Conservation (phyloP, 2,888 invertebrate genomes). For the Limnephilus auricula region DNA sequence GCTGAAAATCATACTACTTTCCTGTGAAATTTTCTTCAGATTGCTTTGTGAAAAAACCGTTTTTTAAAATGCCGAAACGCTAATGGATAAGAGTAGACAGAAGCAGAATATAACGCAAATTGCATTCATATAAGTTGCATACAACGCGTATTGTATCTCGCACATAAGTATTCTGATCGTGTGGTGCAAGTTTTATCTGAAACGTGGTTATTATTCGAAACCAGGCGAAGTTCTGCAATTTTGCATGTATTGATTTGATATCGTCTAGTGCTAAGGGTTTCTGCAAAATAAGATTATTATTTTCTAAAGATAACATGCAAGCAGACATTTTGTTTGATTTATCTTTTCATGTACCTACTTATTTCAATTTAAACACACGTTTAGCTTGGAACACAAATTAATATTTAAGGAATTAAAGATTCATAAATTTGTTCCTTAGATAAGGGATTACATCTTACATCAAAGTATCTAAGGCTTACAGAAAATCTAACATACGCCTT, state of each 20-base stretch:
- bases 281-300: neutral
- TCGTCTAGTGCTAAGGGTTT: neutral
- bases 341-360: neutral
- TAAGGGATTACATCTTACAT: neutral
- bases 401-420: neutral
- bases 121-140: neutral
- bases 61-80: neutral
- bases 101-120: neutral
- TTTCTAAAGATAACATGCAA: neutral
- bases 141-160: neutral
- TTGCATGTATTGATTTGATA: neutral
- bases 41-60: neutral
- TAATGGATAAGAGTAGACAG: neutral
- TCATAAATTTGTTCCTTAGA: neutral
- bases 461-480: neutral
- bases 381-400: neutral
- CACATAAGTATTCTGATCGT: neutral
- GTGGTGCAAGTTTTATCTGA: neutral
- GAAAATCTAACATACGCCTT: neutral
- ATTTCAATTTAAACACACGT: neutral
- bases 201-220: neutral
- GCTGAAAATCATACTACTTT: neutral
- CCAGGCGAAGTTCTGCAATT: neutral
- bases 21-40: neutral
- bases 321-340: neutral